Conservation (phyloP, 1,140 invertebrate species). For the Brachionus sp. region DNA sequence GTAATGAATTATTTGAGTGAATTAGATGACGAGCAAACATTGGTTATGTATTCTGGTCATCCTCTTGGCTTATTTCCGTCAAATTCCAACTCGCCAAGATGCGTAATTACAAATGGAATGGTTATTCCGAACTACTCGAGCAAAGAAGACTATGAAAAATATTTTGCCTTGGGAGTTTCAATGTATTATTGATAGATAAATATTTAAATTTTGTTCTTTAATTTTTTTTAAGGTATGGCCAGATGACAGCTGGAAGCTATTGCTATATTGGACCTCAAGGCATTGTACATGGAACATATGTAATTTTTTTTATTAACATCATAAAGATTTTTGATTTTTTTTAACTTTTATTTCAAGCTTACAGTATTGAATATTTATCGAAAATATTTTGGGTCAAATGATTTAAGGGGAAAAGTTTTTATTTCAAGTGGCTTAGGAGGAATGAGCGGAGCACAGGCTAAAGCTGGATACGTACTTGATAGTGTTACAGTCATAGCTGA, state of each 20-base stretch:
- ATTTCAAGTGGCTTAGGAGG: conserved; percentile 53
- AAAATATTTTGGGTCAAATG: conserved; percentile 63
- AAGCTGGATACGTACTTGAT: conserved; percentile 67
- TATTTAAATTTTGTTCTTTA: not conserved
- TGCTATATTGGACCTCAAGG: conserved; percentile 72
- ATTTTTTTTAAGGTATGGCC: conserved; percentile 59
- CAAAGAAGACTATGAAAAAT: conserved; percentile 61
- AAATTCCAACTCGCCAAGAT: conserved; percentile 60
- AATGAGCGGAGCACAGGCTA: conserved; percentile 70
- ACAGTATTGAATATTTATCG: conserved; percentile 68
- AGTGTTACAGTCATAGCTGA: conserved; percentile 70
- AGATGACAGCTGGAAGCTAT: conserved; percentile 67
- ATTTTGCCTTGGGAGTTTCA: conserved; percentile 68
- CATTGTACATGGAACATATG: conserved; percentile 70
- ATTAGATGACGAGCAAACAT: conserved; percentile 66
- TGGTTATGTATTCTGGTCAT: conserved; percentile 69
- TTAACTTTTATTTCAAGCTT: conserved; percentile 53
- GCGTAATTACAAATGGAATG: conserved; percentile 72
- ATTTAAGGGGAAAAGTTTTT: conserved; percentile 63
- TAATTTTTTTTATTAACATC: conserved; percentile 51
- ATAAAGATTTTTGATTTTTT: not conserved
- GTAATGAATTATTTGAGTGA: conserved; percentile 65
- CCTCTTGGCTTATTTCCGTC: conserved; percentile 68
- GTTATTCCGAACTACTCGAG: conserved; percentile 69
- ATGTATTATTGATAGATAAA: conserved; percentile 58